These are phyloP conservation scores for Odobenus rosmarus DNA, from an alignment of 2,113 vertebrate genomes.

Conservation along the genomic window DNA sequence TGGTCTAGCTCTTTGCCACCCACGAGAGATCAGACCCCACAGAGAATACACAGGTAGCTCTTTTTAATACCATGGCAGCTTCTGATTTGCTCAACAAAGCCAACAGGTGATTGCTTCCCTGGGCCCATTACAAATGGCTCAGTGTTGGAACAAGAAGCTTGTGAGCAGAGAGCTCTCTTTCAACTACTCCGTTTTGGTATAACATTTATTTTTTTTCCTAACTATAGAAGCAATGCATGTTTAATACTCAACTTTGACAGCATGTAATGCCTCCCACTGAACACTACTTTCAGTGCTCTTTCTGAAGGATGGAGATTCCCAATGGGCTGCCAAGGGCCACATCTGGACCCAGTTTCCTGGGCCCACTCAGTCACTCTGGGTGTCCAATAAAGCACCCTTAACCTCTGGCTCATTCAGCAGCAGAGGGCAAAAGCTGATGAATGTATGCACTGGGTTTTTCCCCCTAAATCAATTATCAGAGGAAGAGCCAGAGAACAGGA, in stretches of 20 bases:
- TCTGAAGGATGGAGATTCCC: not conserved
- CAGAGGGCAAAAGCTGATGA: not conserved
- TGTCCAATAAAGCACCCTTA: not conserved
- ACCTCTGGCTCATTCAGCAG: not conserved
- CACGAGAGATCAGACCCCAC: not conserved
- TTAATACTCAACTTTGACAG: not conserved
- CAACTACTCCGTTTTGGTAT: not conserved
- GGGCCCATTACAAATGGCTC: not conserved
- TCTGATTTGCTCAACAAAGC: constrained; percentile 24
- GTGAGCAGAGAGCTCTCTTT: not conserved
- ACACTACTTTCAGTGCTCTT: not conserved
- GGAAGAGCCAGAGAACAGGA: not conserved
- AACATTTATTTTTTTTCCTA: not conserved
- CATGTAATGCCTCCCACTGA: not conserved
- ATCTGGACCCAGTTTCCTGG: not conserved
- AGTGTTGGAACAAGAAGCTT: not conserved
- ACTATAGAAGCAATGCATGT: not conserved
- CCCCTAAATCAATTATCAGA: not conserved
- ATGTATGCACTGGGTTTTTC: not conserved
- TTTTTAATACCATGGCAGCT: not conserved
- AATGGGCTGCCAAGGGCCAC: not conserved
- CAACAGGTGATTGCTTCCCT: not conserved
- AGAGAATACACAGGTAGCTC: not conserved
- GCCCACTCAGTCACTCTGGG: not conserved
- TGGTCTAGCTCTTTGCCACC: constrained; percentile 48